These are phyloP conservation scores for Phoebastria nigripes DNA, from an alignment of 2,797 vertebrate genomes.

Conservation along the genomic window DNA sequence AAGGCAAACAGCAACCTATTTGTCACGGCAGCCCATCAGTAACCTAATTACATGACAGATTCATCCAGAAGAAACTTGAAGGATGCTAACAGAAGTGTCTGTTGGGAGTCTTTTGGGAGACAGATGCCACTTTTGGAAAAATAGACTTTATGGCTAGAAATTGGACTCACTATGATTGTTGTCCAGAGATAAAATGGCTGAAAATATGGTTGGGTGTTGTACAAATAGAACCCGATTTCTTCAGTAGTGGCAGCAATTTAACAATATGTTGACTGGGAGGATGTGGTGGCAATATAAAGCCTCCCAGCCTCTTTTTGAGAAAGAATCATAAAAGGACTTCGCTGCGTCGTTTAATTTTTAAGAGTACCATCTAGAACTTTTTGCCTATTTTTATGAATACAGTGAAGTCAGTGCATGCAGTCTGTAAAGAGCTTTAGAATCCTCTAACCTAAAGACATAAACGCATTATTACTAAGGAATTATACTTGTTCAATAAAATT, in stretches of 20 bases:
- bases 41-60: constrained; percentile 47
- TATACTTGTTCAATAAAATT: not conserved
- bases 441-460: not conserved
- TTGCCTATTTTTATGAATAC: not conserved
- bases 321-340: not conserved
- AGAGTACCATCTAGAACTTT: not conserved
- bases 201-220: constrained; percentile 53
- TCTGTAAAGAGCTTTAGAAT: not conserved
- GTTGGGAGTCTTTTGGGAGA: constrained; percentile 59
- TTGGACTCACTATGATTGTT: constrained; percentile 42
- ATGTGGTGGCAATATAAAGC: not conserved
- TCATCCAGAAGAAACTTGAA: constrained; percentile 56
- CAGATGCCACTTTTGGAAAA: constrained; percentile 47
- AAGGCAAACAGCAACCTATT: constrained; percentile 41
- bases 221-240: constrained; percentile 49
- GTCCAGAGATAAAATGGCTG: constrained; percentile 45
- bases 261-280: not conserved
- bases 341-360: not conserved
- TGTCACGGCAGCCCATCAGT: constrained; percentile 35
- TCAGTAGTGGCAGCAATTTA: not conserved
- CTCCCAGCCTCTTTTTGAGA: not conserved
- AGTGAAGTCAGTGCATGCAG: not conserved
- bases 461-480: not conserved
- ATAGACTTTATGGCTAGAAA: constrained; percentile 51
- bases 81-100: constrained; percentile 44